phyloP scores from a whole-genome alignment of 2,888 invertebrate species.

The Drosophila putrida region DNA sequence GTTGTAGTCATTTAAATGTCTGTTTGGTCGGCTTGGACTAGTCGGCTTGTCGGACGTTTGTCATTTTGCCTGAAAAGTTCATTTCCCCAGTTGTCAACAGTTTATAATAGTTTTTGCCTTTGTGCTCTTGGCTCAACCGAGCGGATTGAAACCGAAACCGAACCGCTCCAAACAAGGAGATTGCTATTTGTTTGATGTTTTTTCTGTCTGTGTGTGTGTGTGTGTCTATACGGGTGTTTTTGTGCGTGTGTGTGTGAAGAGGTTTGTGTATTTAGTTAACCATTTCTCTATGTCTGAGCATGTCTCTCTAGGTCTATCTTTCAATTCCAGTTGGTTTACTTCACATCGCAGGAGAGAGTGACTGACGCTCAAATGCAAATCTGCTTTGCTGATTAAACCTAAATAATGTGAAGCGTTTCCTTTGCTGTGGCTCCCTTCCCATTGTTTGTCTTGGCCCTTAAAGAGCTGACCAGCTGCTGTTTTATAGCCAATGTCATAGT shows the following conservation, averaged over 20 bases:
- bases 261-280: constrained; percentile 38
- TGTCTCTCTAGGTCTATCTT: constrained; percentile 52
- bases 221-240: constrained; percentile 10
- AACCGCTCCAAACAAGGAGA: constrained; percentile 47
- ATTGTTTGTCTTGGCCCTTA: constrained; percentile 53
- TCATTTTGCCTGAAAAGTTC: constrained; percentile 71
- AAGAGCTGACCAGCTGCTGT: constrained; percentile 52
- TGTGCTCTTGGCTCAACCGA: constrained; percentile 37
- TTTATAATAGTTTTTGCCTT: constrained; percentile 72
- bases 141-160: constrained; percentile 41
- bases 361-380: constrained; percentile 65
- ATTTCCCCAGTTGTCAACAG: constrained; percentile 75
- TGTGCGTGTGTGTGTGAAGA: constrained; percentile 11
- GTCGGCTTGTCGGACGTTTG: constrained; percentile 50
- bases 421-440: constrained; percentile 52
- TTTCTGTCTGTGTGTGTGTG: constrained; percentile 9
- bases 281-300: constrained; percentile 47
- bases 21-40: constrained; percentile 15
- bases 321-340: constrained; percentile 77
- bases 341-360: constrained; percentile 58
- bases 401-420: constrained; percentile 69
- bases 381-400: constrained; percentile 78
- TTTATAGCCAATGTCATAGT: constrained; percentile 45
- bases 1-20: constrained; percentile 13
- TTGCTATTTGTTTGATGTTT: constrained; percentile 68